Conservation (phyloP, 1,140 invertebrate genomes). For the Glossosoma conforme region DNA sequence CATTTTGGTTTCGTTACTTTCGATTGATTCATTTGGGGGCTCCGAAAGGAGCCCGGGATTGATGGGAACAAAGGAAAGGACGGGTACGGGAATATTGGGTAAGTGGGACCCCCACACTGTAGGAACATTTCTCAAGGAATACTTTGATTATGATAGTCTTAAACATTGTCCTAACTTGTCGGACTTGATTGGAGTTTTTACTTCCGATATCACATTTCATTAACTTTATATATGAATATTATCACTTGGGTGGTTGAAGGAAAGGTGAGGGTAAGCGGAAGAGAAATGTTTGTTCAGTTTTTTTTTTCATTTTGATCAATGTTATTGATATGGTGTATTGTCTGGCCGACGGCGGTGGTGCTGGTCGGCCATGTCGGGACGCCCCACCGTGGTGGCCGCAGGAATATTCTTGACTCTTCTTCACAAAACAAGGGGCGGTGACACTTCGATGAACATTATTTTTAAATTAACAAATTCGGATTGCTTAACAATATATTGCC, state of each 20-base stretch:
- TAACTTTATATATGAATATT: conserved; percentile 5
- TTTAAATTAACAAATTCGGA: too few relatives aligned
- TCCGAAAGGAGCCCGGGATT: conserved; percentile 25
- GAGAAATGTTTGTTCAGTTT: conserved; percentile 3
- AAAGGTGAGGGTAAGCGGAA: neutral
- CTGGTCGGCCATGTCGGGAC: neutral
- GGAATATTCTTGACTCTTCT: too few relatives aligned
- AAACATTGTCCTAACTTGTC: conserved; percentile 13
- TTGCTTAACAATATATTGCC: conserved; percentile 27
- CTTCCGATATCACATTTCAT: conserved; percentile 19
- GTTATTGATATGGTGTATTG: too few relatives aligned
- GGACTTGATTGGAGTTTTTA: conserved; percentile 15
- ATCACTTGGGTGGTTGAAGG: conserved; percentile 5
- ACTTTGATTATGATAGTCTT: conserved; percentile 15
- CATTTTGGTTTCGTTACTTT: too few relatives aligned
- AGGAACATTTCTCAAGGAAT: conserved; percentile 29
- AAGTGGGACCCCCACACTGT: conserved; percentile 1
- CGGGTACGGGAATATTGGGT: conserved; percentile 5
- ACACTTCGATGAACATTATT: too few relatives aligned
- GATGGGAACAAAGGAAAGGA: conserved; percentile 19
- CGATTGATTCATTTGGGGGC: conserved; percentile 25
- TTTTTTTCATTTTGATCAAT: too few relatives aligned
- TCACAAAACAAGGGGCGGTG: too few relatives aligned
- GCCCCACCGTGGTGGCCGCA: too few relatives aligned
- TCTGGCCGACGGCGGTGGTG: neutral